Percentiles rank a stretch among this genome's conserved stretches.
Evolutionary conservation across 2,888 invertebrate species (phyloP).

Genomic region (Phyto melanocephala): DNA sequence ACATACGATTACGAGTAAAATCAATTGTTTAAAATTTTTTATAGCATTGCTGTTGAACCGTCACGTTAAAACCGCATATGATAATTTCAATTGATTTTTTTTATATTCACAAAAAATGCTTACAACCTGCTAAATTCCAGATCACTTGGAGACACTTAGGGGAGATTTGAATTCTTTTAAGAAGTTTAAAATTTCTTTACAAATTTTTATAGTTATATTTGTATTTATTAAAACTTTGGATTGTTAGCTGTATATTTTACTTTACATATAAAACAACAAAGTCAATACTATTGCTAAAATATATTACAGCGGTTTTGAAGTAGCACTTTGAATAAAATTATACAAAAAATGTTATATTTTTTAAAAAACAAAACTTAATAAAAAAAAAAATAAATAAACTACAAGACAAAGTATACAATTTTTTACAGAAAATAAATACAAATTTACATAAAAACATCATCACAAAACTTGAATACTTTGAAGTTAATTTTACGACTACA

Average conservation of each 20-base stretch:
- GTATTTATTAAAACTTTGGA: constrained; percentile 70
- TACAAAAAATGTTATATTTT: neutral
- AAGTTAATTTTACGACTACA: constrained; percentile 2
- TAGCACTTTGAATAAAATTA: constrained; percentile 1
- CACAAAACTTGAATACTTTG: constrained; percentile 59
- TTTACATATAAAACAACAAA: neutral
- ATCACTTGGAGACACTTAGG: too few relatives aligned
- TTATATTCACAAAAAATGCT: too few relatives aligned
- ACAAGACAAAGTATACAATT: neutral
- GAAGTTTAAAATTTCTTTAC: too few relatives aligned
- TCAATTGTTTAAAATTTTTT: too few relatives aligned
- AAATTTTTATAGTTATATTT: neutral
- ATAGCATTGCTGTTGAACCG: too few relatives aligned
- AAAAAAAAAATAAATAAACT: neutral
- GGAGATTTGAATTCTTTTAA: too few relatives aligned
- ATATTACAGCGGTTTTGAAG: constrained; percentile 8
- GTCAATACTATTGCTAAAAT: neutral
- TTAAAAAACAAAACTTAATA: neutral
- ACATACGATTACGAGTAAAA: too few relatives aligned
- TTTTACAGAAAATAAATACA: constrained; percentile 30
- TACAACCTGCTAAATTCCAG: too few relatives aligned
- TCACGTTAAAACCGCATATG: too few relatives aligned
- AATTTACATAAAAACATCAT: constrained; percentile 56
- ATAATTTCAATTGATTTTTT: too few relatives aligned
- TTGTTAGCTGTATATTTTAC: constrained; percentile 72